Evolutionary conservation across 64 coral and sea anemone genomes (phyloP), one percentile per base, ranked within the genome.

Genomic region (Montipora efflorescens): DNA sequence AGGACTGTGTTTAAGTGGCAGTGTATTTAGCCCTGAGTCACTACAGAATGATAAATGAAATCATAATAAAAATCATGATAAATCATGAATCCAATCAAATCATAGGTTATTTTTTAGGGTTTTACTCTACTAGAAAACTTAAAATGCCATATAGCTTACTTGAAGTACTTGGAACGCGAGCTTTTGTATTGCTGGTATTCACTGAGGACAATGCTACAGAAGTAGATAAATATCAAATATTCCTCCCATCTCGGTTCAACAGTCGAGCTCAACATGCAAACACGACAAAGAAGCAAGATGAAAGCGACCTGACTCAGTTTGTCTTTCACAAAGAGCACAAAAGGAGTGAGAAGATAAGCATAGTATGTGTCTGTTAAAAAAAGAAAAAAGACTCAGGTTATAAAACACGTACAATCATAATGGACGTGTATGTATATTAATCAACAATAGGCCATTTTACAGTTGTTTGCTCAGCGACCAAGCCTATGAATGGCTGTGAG

Each of bases 151-250:
- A 87, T 70, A 36, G 28, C 83, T 87, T 52, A 87, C 83, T 52
- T 67, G 83, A 87, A 87, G 36, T 87, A 87, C 55, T 48, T 87
- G 1, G 19, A 8, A 5, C 61, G 19, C 45, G 44, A 74, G 13
- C 11, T 18, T 74, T 16, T 47, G 20, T 70, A 70, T 23, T 87
- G 83, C 47, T 87, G 61, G 36, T 21, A 48, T 28, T 87, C 83
- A 43, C 28, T 74, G 20, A 87, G 61, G 13, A 20, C 16, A 14
- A 74, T 4, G 4, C 61, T 36, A 70, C 16, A 45, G 69, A 87
- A 87, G 47, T 70, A 70, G 25, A 87, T 2, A 47, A 87, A 23
- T 48, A 87, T 80, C 51, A 80, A 12, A 49, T 57, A 80, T 13
- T 80, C 78, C 50, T 80, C 49, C 7, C 10, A 1, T 0, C 47